Base-by-base conservation (phyloP, 2,888 invertebrate species). In the Pimpla rufipes region DNA sequence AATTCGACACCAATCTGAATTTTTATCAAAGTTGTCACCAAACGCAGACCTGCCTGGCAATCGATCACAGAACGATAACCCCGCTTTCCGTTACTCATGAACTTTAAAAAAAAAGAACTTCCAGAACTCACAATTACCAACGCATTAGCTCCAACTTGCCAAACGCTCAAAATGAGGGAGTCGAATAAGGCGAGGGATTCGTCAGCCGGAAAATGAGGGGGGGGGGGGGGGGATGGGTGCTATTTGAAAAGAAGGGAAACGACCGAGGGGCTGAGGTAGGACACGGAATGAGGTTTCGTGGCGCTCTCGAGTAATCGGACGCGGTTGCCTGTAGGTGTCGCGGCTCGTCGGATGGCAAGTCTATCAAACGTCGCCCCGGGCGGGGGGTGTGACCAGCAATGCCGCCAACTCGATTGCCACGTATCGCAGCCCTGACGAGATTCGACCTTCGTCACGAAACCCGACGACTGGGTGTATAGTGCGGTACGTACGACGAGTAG, bases 401-500 rank as follows among this genome's bases (percentile, higher is more conserved):
- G 37, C 68, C 74, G 47, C 64, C 62, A 76, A 62, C 81, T 62
- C 81, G 78, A 85, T 86, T 81, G 79, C 81, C 83, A 70, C 78
- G 76, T 77, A 52, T 82, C 79, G 37, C 73, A 40, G 67, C 64
- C 52, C 70, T 71, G 83, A 86, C 73, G 77, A 87, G 89, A 88
- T 87, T 81, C 84, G 80, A 88, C 88, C 89, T 87, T 85, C 88
- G 85, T 88, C 87, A 87, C 88, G 87, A 84, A 81, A 85, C 47
- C 79, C 70, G 62, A 77, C 78, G 83, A 59, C 77, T 57, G 35
- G 74, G 77, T 81, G 81, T 79, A 66, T 57, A 73, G n/a, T 66
- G 64, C 35, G 55, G 57, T 64, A 50, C 42, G 64, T 35, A 35
- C 47, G 29, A 62, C 50, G 59, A 70, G 76, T 45, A 55, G 45